Conservation (phyloP, 2,113 vertebrate species). For the Leucoraja erinaceus region DNA sequence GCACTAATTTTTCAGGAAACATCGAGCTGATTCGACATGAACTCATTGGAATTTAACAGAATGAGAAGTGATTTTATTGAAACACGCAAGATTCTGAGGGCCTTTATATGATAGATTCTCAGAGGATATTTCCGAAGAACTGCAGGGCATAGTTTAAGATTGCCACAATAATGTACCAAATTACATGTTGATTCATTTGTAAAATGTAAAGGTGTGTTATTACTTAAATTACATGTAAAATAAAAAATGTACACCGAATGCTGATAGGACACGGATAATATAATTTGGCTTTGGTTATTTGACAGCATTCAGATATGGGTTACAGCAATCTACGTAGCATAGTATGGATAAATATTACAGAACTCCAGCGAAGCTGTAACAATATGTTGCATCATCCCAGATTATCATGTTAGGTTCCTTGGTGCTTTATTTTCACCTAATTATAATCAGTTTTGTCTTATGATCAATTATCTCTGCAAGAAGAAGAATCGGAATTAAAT, state of each 20-base stretch:
- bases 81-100: no score
- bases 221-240: background rate
- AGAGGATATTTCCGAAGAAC: no score
- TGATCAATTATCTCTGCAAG: conserved; percentile 17
- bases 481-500: conserved; percentile 25
- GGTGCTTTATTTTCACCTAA: conserved; percentile 30
- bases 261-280: background rate
- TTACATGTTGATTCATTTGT: background rate
- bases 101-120: no score
- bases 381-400: background rate
- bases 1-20: no score
- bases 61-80: no score
- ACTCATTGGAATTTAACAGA: no score
- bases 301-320: background rate
- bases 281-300: background rate
- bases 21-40: no score
- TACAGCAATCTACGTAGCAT: background rate
- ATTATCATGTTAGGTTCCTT: conserved; percentile 7
- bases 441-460: conserved; percentile 13
- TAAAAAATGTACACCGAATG: background rate
- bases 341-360: conserved; percentile 13
- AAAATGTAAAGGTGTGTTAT: background rate
- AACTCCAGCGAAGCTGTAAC: conserved; percentile 5
- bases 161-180: background rate
- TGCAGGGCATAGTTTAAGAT: no score